Percentiles rank a stretch among this genome's conserved stretches.
Conservation (phyloP, 2,113 vertebrate genomes). For the Ceyx melanurus region DNA sequence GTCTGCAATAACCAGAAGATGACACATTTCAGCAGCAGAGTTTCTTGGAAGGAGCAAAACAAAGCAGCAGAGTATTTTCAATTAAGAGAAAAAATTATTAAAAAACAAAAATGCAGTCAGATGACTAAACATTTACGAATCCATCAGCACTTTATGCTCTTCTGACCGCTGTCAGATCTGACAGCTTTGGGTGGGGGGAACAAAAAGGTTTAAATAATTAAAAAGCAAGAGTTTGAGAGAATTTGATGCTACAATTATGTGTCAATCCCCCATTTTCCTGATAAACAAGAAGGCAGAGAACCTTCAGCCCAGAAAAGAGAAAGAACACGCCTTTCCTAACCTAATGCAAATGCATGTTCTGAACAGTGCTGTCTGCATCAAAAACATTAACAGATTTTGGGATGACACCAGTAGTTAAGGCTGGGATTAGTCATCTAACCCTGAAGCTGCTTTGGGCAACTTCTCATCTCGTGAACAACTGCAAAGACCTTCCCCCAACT, state of each 20-base stretch:
- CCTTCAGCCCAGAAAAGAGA: background rate
- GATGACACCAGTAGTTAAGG: background rate
- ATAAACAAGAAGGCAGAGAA: background rate
- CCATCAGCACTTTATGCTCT: background rate
- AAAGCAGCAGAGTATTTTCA: background rate
- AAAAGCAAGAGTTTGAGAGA: background rate
- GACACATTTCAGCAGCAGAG: background rate
- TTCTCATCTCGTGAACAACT: background rate
- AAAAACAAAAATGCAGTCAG: background rate
- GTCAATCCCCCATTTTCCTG: background rate
- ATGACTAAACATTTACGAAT: constrained; percentile 17
- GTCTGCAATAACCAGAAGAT: background rate
- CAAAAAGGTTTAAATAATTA: background rate
- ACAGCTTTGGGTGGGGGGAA: background rate
- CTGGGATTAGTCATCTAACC: background rate
- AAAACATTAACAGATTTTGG: background rate
- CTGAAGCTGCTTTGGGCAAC: background rate
- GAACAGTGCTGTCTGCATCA: background rate
- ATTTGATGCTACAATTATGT: background rate
- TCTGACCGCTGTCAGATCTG: background rate
- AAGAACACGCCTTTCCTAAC: background rate
- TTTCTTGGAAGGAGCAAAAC: constrained; percentile 23
- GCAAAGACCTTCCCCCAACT: background rate
- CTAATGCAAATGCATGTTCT: background rate
- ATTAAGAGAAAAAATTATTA: background rate